A percentile compares a stretch with the other conserved stretches of the same genome.
These are phyloP conservation scores for Aphis gossypii DNA, from an alignment of 1,140 invertebrate genomes.

Conservation along the genomic window DNA sequence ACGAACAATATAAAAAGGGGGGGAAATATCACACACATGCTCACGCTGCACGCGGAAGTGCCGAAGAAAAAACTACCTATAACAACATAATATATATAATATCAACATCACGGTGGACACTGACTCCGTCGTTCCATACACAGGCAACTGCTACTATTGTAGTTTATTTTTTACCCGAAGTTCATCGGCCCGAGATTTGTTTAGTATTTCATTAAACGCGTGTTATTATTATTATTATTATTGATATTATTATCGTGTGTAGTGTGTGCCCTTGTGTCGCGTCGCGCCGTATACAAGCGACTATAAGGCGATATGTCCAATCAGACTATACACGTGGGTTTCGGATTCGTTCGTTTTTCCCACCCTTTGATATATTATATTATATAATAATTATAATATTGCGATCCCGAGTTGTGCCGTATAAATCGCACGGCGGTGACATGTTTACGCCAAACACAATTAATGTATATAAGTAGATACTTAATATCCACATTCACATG, in stretches of 20 bases:
- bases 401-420: neutral
- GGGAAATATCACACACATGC: neutral
- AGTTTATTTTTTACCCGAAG: neutral
- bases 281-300: neutral
- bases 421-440: neutral
- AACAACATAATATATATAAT: slow-evolving; percentile 28
- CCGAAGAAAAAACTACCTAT: neutral
- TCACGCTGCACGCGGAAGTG: slow-evolving; percentile 36
- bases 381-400: neutral
- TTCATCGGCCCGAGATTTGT: slow-evolving; percentile 37
- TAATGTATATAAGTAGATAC: neutral
- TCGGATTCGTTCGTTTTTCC: neutral
- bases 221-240: neutral
- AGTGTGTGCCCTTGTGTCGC: neutral
- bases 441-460: neutral
- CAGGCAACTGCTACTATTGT: neutral
- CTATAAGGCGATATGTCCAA: neutral
- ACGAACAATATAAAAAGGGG: neutral
- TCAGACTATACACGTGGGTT: neutral
- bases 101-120: slow-evolving; percentile 50
- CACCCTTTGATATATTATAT: neutral
- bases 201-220: neutral
- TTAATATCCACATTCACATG: neutral
- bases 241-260: neutral
- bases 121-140: slow-evolving; percentile 27